Base-by-base conservation (phyloP, 1,140 invertebrate species). In the Drosophila teissieri region DNA sequence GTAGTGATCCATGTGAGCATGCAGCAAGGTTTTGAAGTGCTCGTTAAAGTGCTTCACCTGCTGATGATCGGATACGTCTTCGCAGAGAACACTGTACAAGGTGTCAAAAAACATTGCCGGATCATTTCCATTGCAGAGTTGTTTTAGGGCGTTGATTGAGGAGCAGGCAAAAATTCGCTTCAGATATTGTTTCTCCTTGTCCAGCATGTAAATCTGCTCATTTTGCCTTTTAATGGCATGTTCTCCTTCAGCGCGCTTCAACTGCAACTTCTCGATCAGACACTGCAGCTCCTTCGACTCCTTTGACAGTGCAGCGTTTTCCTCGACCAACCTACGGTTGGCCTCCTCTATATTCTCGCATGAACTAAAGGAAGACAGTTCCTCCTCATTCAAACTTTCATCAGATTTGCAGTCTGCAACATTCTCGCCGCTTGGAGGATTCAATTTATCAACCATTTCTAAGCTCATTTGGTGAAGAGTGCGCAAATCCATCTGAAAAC, bases 131-230 rank as follows among this genome's bases (percentile, higher is more conserved):
- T 19, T 42, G n/a, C n/a, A 40, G 1, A 86, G 52, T 3, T 58
- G 17, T n/a, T 88, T 58, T 0, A 74, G 39, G 0, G 77, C 51
- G 3, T 52, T 68, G 2, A 70, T 31, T 0, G 68, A 37, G 3
- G 73, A 61, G 36, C 52, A 61, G 17, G 34, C 48, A 8, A 89
- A 74, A 2, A 74, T 56, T 17, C 73, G 46, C 48, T 84, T 88
- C 2, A 79, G 19, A 15, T 51, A 67, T 19, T 22, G 37, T 0
- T 65, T 44, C 22, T 89, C 61, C 19, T 72, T 69, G 14, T 56
- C 44, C 8, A 52, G 46, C 24, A 54, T 55, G 3, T 8, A n/a
- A 10, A n/a, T 55, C 10, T 67, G 7, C 14, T 63, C 27, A 0
- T 14, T 27, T 36, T 55, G 42, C 4, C 22, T 7, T 42, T 67